Evolutionary conservation across 2,113 vertebrate species (phyloP), one percentile per base, ranked within the genome.

Genomic region (Lontra canadensis): DNA sequence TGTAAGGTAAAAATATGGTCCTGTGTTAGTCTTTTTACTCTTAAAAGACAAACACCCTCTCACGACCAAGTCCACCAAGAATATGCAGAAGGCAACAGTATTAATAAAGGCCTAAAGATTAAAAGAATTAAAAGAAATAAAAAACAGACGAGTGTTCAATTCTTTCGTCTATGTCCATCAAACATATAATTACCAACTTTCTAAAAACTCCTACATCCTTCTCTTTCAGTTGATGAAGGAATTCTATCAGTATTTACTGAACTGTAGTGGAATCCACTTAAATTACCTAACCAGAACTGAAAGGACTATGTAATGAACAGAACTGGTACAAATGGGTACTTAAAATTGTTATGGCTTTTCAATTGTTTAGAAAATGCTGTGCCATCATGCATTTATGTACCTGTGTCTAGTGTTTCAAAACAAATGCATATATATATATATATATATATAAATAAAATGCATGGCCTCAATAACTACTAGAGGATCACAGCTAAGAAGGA

Each of bases 371-470:
- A 65, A 90, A 95, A 94, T 93, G 69, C 4, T 91, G 25, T 87
- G 55, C 81, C 39, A 95, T 71, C 85, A 95, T 44, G 17, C 18
- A 81, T 67, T 87, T 91, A 88, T 36, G 79, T 8, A 79, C 4
- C 14, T 20, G 6, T 67, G 61, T 31, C 39, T 86, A 94, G 10
- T 81, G 93, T 78, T 94, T 92, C 76, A 36, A 97, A 93, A 95
- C 20, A 11, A 52, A 52, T 55, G 17, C 5, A 5, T 6, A 17
- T 17, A 52, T 52, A 23, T 12, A 10, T 47, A 49, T 12, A 49
- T 49, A 49, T 14, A 49, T 49, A 23, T 12, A 23, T 7, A 15
- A 3, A 52, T 52, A 52, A 52, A 52, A 52, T 29, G n/a, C 42
- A 44, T 88, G 65, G 49, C 49, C 31, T 80, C 78, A 81, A 74